Evolutionary conservation across 2,113 vertebrate genomes (phyloP).

Genomic region (Rhea pennata): DNA sequence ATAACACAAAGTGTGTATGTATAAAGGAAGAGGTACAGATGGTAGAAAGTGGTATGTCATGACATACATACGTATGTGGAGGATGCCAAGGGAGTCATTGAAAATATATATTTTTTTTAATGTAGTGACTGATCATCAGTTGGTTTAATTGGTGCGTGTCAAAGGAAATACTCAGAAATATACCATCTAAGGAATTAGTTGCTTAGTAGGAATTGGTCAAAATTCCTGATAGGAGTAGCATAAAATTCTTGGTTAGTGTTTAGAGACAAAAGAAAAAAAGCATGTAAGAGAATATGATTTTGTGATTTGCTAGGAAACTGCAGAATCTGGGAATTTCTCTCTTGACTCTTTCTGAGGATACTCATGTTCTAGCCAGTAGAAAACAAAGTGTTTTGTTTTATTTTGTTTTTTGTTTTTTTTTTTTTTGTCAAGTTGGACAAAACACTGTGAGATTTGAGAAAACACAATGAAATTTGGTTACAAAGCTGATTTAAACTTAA

Average conservation of each 20-base stretch:
- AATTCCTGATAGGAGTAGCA: neutral
- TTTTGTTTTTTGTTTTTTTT: too few species aligned
- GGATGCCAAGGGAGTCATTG: conserved; percentile 54
- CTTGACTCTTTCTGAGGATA: neutral
- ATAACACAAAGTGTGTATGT: conserved; percentile 36
- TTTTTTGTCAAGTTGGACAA: neutral
- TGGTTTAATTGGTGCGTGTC: conserved; percentile 31
- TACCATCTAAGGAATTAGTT: conserved; percentile 7
- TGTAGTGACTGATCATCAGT: conserved; percentile 38
- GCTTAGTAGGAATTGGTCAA: conserved; percentile 41
- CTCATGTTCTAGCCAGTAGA: neutral
- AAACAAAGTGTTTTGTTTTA: too few species aligned
- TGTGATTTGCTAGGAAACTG: neutral
- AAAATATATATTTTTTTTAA: conserved; percentile 56
- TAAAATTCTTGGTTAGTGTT: neutral
- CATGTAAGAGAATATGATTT: neutral
- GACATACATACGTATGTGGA: neutral
- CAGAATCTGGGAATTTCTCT: neutral
- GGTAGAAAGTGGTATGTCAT: conserved; percentile 39
- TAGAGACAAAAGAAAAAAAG: neutral
- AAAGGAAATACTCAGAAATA: conserved; percentile 26
- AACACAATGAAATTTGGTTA: neutral
- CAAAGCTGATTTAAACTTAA: neutral
- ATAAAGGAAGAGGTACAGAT: conserved; percentile 54
- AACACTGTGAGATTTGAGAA: neutral